phyloP scores from a whole-genome alignment of 2,888 invertebrate species.

The Hedychridium roseum region DNA sequence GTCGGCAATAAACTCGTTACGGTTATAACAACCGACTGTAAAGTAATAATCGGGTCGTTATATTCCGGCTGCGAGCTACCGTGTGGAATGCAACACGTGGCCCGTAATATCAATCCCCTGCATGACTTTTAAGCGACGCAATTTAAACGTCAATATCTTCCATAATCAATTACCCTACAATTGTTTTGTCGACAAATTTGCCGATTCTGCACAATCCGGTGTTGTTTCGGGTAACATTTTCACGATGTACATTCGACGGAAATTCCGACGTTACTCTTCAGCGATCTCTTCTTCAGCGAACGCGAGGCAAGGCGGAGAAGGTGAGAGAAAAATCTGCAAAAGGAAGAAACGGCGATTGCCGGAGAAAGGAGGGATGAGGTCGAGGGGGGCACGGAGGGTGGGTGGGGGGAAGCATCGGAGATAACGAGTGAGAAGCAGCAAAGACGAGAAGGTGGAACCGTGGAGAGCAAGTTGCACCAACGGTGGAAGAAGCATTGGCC shows the following conservation, averaged over 20 bases:
- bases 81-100: too few relatives aligned
- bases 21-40: constrained; percentile 37
- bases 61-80: constrained; percentile 40
- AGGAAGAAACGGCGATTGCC: neutral
- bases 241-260: too few relatives aligned
- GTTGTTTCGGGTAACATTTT: too few relatives aligned
- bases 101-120: too few relatives aligned
- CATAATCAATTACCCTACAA: too few relatives aligned
- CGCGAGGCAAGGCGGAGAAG: constrained; percentile 1
- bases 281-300: too few relatives aligned
- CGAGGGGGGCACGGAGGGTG: constrained; percentile 29
- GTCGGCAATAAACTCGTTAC: constrained; percentile 39
- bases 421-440: constrained; percentile 7
- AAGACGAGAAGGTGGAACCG: neutral
- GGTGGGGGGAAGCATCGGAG: constrained; percentile 3
- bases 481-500: constrained; percentile 56
- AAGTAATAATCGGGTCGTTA: constrained; percentile 52
- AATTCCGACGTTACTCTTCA: too few relatives aligned
- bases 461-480: constrained; percentile 44
- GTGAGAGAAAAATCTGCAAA: constrained; percentile 10
- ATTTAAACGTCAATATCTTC: too few relatives aligned
- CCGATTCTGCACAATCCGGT: too few relatives aligned
- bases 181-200: too few relatives aligned
- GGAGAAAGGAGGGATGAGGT: neutral
- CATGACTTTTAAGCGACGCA: too few relatives aligned